Base-by-base conservation (phyloP, 2,888 invertebrate species). In the Amorpha juglandis region DNA sequence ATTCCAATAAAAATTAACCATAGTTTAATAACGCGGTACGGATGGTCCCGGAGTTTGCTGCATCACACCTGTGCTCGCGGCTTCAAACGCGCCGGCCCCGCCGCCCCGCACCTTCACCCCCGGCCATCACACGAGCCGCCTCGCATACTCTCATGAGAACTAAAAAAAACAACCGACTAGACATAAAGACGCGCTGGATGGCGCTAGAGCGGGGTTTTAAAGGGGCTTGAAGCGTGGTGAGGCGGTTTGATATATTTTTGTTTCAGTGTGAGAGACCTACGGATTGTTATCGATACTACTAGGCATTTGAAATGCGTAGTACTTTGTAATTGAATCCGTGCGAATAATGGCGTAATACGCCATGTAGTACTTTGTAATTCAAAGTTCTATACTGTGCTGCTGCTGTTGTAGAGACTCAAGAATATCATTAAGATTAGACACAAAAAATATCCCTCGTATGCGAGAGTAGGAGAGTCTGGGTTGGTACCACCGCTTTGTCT, bases 121-220 rank as follows among this genome's bases (percentile, higher is more conserved):
- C 73, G 42, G 58, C 58, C 67, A 85, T 87, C 87, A 90, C 87
- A 88, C 87, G 81, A 85, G 87, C 89, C 90, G 89, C 83, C 84
- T 81, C 79, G 81, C 78, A 76, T 81, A 86, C 82, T 86, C 82
- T 83, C 89, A 90, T 90, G 91, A 90, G 92, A 91, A 90, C 84
- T 84, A 83, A 85, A 85, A 82, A 82, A 81, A 65, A 16, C 70
- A 73, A 74, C 69, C 64, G 48, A 64, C 64, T 64, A 67, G 70
- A 71, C 65, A 58, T 76, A 73, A 70, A 75, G 53, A 48, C n/a
- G 68, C 68, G 67, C 86, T 84, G 70, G 88, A 90, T 78, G 77
- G 64, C 86, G 14, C 71, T 68, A 47, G 38, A 65, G 70, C 68
- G 69, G 69, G 12, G 53, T 67, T 64, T 19, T 6, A 8, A 50